Base-by-base conservation (phyloP, 1,140 invertebrate species). In the Drosophila novamexicana region DNA sequence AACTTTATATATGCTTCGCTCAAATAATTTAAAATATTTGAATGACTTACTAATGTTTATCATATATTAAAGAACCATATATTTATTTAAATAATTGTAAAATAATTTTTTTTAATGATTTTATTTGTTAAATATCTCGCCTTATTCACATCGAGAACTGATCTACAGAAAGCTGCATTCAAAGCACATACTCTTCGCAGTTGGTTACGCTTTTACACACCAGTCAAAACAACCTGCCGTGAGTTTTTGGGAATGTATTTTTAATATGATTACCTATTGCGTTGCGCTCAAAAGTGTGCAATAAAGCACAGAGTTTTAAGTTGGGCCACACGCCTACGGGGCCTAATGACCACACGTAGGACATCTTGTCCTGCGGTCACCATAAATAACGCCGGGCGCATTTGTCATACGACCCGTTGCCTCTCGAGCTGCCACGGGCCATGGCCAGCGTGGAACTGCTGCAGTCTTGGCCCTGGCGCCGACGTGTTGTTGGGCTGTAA, bases 311-410 rank as follows among this genome's bases (percentile, higher is more conserved):
- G 39, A 44, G 54, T 79, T 68, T 52, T 56, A 77, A 65, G 22
- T 42, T n/a, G 1, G 9, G 14, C 18, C 54, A 50, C 18, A 22
- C 16, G 37, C 54, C 32, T 58, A 9, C 32, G 9, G 36, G 62
- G 70, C 68, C 71, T 89, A 89, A 89, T 89, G 84, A 84, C 67
- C 84, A 58, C 84, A 89, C 84, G 84, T 89, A 81, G 64, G 62
- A 78, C 84, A 84, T 89, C 71, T 86, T 78, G 70, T 89, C 74
- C 84, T 89, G 83, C 83, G 84, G 84, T 83, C 77, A 75, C 85
- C 75, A 89, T 89, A 89, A 89, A 89, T 89, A 89, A 89, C 77
- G 58, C 47, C 80, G 77, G 62, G 75, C 81, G 77, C 85, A 89
- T 89, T 89, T 90, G 84, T 89, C 85, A 89, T 89, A 68, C 54